These are phyloP conservation scores for Minunthozetes semirufus DNA, from an alignment of 2,888 invertebrate species.

Conservation along the genomic window DNA sequence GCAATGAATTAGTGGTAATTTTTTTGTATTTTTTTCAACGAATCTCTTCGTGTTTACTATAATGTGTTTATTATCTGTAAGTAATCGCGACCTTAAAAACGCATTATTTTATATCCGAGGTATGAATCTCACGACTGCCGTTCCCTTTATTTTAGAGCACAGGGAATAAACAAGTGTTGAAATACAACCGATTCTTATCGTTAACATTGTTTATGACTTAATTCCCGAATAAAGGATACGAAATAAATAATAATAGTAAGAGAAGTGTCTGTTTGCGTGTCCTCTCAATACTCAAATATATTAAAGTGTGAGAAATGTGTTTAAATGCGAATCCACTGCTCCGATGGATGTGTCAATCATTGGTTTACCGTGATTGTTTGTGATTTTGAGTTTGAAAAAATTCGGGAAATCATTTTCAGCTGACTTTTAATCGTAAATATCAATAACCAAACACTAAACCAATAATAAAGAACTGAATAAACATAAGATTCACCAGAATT, in stretches of 20 bases:
- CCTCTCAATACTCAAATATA: not conserved
- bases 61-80: not conserved
- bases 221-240: not conserved
- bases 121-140: not conserved
- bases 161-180: not conserved
- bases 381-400: not conserved
- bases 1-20: not conserved
- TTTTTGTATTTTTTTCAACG: not conserved
- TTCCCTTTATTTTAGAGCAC: not conserved
- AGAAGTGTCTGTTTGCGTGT: not conserved
- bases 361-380: not conserved
- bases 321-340: not conserved
- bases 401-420: not conserved
- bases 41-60: not conserved
- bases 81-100: not conserved
- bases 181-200: not conserved
- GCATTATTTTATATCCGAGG: not conserved
- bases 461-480: slow-evolving; percentile 15
- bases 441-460: slow-evolving; percentile 16
- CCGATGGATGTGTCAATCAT: not conserved
- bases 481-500: not conserved
- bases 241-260: not conserved
- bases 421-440: slow-evolving; percentile 10
- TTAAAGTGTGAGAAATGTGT: not conserved
- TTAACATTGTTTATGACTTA: not conserved